Evolutionary conservation across 2,113 vertebrate genomes (phyloP), one percentile per base, ranked within the genome.

Genomic region (Phycodurus eques): DNA sequence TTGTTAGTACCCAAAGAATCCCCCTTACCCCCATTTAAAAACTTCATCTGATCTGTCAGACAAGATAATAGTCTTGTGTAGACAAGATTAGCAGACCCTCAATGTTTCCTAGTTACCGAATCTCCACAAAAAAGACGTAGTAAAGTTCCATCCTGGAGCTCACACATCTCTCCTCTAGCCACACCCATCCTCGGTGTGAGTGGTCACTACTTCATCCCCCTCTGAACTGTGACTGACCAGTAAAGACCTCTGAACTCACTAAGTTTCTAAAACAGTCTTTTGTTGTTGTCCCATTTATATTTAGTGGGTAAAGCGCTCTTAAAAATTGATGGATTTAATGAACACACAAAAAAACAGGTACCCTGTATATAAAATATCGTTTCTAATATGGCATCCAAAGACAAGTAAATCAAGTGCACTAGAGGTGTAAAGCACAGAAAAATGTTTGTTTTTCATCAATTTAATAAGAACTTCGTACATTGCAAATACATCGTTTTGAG

Each of bases 41-140:
- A 81, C 88, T 90, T 92, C 92, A 90, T 94, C 91, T 90, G 59
- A 13, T 70, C 80, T 81, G 88, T 83, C 74, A 78, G 86, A 91
- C 67, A 78, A 83, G 79, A 80, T 82, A 92, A 93, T 93, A 91
- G 54, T 81, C 47, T 84, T 77, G 73, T 89, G 72, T 72, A 85
- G 85, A 74, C 81, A 88, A 93, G 92, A 93, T 94, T 84, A 93
- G 63, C 80, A 86, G 83, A 72, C 85, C 90, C 87, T 91, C 78
- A 82, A 66, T 51, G 57, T 66, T 12, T 75, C 75, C 47, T 43
- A 22, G 47, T 62, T 60, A 59, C 63, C 77, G 7, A 2, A 78
- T 51, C 72, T 67, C 43, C 61, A 47, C 44, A 57, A 69, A 57
- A 57, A 33, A 49, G 31, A 35, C 64, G 39, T 17, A 67, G 39